Percentiles rank a stretch among this genome's conserved stretches.
Evolutionary conservation across 2,888 invertebrate genomes (phyloP).

Genomic region (Cryptosula pallasiana): DNA sequence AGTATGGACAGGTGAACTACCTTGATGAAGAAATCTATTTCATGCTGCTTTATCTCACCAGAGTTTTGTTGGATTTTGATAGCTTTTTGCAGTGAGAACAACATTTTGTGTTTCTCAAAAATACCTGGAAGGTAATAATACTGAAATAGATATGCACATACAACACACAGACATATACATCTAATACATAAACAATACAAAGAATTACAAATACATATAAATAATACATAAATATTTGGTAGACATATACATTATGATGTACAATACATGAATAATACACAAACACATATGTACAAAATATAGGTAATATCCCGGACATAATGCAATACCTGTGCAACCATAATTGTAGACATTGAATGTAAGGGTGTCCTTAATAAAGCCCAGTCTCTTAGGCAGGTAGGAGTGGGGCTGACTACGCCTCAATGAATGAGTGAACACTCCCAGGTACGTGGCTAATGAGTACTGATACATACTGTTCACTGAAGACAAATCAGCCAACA

Average conservation of each 20-base stretch:
- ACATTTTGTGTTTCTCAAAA: conserved; percentile 28
- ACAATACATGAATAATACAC: no score
- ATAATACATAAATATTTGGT: no score
- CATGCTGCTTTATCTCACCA: conserved; percentile 26
- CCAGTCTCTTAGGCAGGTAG: conserved; percentile 23
- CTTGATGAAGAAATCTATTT: conserved; percentile 29
- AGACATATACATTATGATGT: no score
- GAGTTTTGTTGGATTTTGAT: conserved; percentile 26
- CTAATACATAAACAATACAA: no score
- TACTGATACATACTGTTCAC: conserved; percentile 29
- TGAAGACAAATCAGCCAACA: conserved; percentile 27
- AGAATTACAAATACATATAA: no score
- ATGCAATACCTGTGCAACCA: conserved; percentile 27
- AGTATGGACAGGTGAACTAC: no score
- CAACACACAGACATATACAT: no score
- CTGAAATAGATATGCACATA: no score
- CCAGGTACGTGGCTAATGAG: conserved; percentile 27
- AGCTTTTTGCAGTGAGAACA: conserved; percentile 28
- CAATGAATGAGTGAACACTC: conserved; percentile 24
- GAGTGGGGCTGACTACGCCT: conserved; percentile 11
- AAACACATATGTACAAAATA: no score
- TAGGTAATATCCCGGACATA: no score
- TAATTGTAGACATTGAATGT: conserved; percentile 29
- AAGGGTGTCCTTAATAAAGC: conserved; percentile 28
- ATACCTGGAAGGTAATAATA: conserved; percentile 28